Evolutionary conservation across 2,888 invertebrate genomes (phyloP).

Genomic region (Caenorhabditis sp.): DNA sequence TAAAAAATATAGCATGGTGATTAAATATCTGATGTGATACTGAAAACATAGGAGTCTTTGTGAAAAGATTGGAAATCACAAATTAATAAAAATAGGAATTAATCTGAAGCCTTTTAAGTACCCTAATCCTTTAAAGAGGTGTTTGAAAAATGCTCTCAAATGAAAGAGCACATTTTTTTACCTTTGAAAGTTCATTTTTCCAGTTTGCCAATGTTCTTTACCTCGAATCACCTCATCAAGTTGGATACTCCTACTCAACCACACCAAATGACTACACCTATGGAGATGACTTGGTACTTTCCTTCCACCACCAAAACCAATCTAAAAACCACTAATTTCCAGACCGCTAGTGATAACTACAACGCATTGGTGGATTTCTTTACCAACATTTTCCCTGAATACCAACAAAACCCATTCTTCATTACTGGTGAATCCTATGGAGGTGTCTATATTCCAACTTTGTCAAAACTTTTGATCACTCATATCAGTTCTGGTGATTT

Average conservation of each 20-base stretch:
- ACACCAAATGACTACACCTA: constrained; percentile 71
- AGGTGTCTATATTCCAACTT: constrained; percentile 73
- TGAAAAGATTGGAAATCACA: no score
- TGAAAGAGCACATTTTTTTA: no score
- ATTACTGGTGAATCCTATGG: constrained; percentile 61
- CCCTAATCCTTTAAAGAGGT: no score
- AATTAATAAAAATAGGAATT: no score
- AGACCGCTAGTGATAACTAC: constrained; percentile 73
- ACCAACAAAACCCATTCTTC: constrained; percentile 72
- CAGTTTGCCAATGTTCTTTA: constrained; percentile 72
- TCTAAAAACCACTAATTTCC: constrained; percentile 47
- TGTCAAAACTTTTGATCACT: constrained; percentile 39
- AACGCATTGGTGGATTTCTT: constrained; percentile 73
- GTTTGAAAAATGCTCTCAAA: no score
- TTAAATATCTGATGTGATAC: no score
- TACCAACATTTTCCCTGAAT: constrained; percentile 72
- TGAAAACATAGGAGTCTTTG: no score
- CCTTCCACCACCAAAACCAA: no score
- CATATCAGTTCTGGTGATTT: constrained; percentile 38
- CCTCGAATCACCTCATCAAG: constrained; percentile 75
- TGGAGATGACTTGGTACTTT: constrained; percentile 59
- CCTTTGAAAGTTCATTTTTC: constrained; percentile 4
- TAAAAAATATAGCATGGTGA: no score
- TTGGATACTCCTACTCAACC: constrained; percentile 74
- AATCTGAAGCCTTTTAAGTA: no score